Conservation (phyloP, 1,140 invertebrate genomes). For the Leguminivora glycinivorella region DNA sequence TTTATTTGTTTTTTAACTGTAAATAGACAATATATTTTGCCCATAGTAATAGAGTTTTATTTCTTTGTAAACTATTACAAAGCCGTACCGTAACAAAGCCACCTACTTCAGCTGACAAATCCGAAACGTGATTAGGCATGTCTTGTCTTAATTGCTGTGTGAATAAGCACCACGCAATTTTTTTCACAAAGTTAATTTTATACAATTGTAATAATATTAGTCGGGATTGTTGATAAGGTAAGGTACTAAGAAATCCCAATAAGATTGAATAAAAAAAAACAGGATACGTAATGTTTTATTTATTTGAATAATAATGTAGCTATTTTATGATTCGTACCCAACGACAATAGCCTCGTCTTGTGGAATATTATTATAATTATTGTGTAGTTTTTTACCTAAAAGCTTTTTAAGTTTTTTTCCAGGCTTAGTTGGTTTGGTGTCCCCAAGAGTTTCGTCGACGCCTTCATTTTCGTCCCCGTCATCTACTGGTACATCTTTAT, state of each 20-base stretch:
- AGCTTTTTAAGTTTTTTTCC: no score
- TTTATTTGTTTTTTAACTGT: conserved; percentile 65
- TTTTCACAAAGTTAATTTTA: no score
- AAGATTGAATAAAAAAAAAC: not conserved
- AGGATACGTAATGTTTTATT: not conserved
- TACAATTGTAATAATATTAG: no score
- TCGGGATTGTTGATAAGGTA: no score
- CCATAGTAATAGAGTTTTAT: conserved; percentile 55
- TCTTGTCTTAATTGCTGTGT: no score
- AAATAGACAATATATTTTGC: conserved; percentile 75
- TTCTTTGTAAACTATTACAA: conserved; percentile 18
- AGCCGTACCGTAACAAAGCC: no score
- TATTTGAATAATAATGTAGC: not conserved
- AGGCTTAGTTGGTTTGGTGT: not conserved
- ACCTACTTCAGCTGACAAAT: no score
- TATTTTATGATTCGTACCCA: not conserved
- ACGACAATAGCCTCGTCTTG: not conserved
- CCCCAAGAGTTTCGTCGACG: not conserved
- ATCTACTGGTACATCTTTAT: not conserved
- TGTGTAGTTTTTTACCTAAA: no score
- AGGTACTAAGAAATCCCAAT: no score
- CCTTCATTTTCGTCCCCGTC: no score
- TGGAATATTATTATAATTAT: not conserved
- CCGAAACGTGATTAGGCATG: no score
- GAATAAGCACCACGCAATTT: no score